Base-by-base conservation (phyloP, 2,113 vertebrate species). In the Dromas ardeola region DNA sequence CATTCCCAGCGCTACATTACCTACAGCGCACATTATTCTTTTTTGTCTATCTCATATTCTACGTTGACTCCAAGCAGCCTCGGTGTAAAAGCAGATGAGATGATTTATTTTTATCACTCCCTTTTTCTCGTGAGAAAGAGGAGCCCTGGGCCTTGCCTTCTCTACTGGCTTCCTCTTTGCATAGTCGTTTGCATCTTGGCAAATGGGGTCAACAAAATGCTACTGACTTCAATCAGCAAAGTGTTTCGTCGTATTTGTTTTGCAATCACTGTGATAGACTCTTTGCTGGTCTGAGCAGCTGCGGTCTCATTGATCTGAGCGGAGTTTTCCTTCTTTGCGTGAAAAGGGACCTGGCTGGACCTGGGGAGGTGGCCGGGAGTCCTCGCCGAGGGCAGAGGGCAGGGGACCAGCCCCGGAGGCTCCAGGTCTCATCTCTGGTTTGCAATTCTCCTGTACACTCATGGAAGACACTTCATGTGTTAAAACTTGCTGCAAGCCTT, bases 401-500 rank as follows among this genome's bases (percentile, higher is more conserved):
- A 36, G 58, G 79, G 87, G 78, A 93, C 66, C 80, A 77, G 34
- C 56, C 58, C 43, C 45, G 32, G 38, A 38, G 52, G 32, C 88
- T 84, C 52, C 67, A 80, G 69, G 38, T 74, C 76, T 94, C 72
- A 92, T 73, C 13, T 5, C 59, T 88, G 72, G 29, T 81, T 91
- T 90, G 83, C 90, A 94, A 10, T 71, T 78, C 91, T 86, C 73
- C 32, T 36, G 34, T 55, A 86, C 77, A 47, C 91, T 88, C 67
- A 47, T 34, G 45, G 95, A 83, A 95, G 94, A 94, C 49, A 92
- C 95, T 98, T 92, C 38, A 93, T 97, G 93, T 96, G 96, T 95
- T 96, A 69, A 84, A 93, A 96, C 97, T 96, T 97, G 96, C 96
- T 95, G 63, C 61, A 69, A 82, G 85, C 76, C 97, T 98, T 98